A percentile compares a stretch with the other conserved stretches of the same genome.
Conservation (phyloP, 2,113 vertebrate species). For the Struthio camelus region DNA sequence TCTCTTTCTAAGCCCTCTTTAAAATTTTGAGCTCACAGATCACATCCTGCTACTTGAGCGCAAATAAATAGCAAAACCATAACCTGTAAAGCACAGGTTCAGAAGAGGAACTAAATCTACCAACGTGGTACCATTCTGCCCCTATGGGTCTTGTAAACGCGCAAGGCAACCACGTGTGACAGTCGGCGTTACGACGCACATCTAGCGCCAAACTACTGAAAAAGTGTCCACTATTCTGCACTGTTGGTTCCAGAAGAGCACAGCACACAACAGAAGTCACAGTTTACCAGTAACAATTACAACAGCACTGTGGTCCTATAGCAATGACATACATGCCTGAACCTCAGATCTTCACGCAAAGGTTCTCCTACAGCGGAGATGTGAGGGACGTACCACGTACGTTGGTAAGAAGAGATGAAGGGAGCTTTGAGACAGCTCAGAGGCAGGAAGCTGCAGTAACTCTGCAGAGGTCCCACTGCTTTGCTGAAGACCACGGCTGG, state of each 20-base stretch:
- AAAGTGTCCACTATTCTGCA: background rate
- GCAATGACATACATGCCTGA: background rate
- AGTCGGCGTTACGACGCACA: background rate
- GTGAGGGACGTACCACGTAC: too few species aligned
- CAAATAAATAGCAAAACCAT: background rate
- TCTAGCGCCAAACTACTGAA: background rate
- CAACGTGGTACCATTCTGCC: background rate
- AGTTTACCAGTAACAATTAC: too few species aligned
- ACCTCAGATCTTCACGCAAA: too few species aligned
- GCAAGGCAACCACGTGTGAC: constrained; percentile 7
- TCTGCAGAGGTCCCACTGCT: too few species aligned
- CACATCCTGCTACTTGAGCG: background rate
- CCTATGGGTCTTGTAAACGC: background rate
- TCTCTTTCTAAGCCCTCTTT: too few species aligned
- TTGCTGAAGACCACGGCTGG: too few species aligned
- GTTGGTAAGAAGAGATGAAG: too few species aligned
- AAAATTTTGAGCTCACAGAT: too few species aligned
- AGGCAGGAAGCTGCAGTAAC: too few species aligned
- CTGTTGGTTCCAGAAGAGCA: background rate
- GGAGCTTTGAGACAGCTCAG: too few species aligned
- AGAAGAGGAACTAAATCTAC: background rate
- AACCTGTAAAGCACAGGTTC: background rate
- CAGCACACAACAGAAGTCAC: background rate
- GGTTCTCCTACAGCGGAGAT: too few species aligned
- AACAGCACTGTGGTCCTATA: background rate